Evolutionary conservation across 2,113 vertebrate genomes (phyloP), one percentile per base, ranked within the genome.

Genomic region (Oncorhynchus nerka): DNA sequence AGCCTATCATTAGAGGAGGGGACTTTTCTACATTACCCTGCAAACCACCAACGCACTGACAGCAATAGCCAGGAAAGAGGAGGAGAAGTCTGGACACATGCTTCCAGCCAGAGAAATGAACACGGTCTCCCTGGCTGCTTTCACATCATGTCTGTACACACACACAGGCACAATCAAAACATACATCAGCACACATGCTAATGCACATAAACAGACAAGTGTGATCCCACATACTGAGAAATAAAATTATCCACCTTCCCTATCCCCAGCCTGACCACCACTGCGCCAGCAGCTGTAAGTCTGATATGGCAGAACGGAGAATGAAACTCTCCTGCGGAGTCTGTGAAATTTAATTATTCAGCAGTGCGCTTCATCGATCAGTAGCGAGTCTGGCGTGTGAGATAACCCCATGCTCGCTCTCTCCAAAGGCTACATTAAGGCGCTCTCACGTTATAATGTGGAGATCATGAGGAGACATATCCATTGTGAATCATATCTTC

Each of bases 281-380:
- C 72, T 72, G 75, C 68, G 59, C 70, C 78, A 76, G 70, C 75
- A 77, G 39, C 3, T 64, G 75, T 9, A 22, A 55, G n/a, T 49
- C 78, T 57, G 28, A 78, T 79, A 69, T 16, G 70, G 69, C 51
- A 78, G 65, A 48, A 70, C 34, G 49, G 32, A 16, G 61, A 70
- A 71, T 75, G 80, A 74, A 80, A 75, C 34, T 55, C 69, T 77
- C 66, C 62, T 69, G 73, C 57, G 73, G 66, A 73, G 81, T 65
- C 32, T 55, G 75, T 85, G 75, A 83, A 72, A 84, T 90, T 80
- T 83, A 88, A 89, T 90, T 89, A 86, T 87, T 86, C 78, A 82
- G 66, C 69, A 80, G 81, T 78, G 68, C 22, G 75, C 78, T 81
- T 81, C 80, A 83, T 79, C 19, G 66, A 86, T 73, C 80, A 83